Percentiles rank a stretch among this genome's conserved stretches.
phyloP scores from a whole-genome alignment of 2,797 vertebrate species.

The Mus spretus region DNA sequence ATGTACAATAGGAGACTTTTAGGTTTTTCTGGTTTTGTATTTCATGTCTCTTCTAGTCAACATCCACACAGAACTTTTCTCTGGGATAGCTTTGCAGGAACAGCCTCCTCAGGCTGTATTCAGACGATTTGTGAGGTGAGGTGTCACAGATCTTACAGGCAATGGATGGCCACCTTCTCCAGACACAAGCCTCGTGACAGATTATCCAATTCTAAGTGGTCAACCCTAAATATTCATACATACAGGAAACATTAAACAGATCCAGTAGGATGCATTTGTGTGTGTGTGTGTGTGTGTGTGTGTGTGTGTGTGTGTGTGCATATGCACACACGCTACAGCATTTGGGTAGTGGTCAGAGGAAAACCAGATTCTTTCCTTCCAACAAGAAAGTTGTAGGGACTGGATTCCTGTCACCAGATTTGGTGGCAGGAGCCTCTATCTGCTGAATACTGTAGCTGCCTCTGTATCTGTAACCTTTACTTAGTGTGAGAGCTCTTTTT shows the following conservation, averaged over 20 bases:
- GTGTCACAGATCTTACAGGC: neutral
- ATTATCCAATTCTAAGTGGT: no score
- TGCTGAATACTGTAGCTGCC: no score
- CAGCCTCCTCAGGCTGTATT: neutral
- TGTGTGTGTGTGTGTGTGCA: neutral
- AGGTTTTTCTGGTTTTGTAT: neutral
- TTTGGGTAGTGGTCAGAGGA: neutral
- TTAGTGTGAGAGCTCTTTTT: no score
- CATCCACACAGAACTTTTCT: neutral
- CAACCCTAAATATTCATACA: neutral
- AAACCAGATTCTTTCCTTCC: neutral
- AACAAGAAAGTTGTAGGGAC: neutral
- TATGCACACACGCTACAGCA: no score
- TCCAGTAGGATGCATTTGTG: no score
- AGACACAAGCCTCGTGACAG: neutral
- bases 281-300: no score
- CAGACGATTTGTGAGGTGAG: neutral
- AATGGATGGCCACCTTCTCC: neutral
- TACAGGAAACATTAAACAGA: neutral
- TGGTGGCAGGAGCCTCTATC: no score
- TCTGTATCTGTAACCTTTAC: neutral
- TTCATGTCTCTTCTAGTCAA: neutral
- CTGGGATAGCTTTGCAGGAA: neutral
- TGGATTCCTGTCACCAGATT: neutral
- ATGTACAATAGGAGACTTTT: neutral